Base-by-base conservation (phyloP, 2,797 vertebrate genomes). In the Cephalopachus bancanus region DNA sequence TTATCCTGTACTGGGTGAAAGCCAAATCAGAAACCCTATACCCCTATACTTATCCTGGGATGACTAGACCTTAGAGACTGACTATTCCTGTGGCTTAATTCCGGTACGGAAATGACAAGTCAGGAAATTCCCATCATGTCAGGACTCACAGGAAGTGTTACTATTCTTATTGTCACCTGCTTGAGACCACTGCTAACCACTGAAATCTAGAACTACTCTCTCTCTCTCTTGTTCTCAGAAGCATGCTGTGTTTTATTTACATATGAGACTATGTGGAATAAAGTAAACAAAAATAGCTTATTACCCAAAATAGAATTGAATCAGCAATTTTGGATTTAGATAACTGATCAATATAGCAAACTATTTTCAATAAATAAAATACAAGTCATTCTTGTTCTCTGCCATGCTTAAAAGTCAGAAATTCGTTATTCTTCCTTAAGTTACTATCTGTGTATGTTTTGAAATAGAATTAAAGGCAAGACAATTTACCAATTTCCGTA, bases 121-220 rank as follows among this genome's bases (percentile, higher is more conserved):
- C 93, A 84, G 95, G 97, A 96, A 96, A 95, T 95, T 91, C 71
- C 19, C 44, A 59, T 60, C 44, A 76, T 85, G 16, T 80, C 89
- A 60, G 44, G 37, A 44, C 49, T 89, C n/a, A 37, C 74, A n/a
- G 59, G 62, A 95, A 37, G 79, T 86, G 28, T 95, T 89, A n/a
- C 95, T 96, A 28, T 93, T 96, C 79, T 92, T 92, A 64, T 59
- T 81, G 55, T 57, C 92, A 95, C 96, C 86, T 95, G 94, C 93
- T 96, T 69, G 28, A 19, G 20, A 75, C 9, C 30, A 15, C 62
- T n/a, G 5, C 7, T 60, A 90, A 53, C 30, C 53, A 17, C 51
- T 91, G 76, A 87, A 59, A 14, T n/a, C 20, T 59, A 72, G 76
- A 83, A n/a, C 22, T 89, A 28, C 49, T 76, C 4, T n/a, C 10